Evolutionary conservation across 2,797 vertebrate species (phyloP).

Genomic region (Sebastes matsubarae): DNA sequence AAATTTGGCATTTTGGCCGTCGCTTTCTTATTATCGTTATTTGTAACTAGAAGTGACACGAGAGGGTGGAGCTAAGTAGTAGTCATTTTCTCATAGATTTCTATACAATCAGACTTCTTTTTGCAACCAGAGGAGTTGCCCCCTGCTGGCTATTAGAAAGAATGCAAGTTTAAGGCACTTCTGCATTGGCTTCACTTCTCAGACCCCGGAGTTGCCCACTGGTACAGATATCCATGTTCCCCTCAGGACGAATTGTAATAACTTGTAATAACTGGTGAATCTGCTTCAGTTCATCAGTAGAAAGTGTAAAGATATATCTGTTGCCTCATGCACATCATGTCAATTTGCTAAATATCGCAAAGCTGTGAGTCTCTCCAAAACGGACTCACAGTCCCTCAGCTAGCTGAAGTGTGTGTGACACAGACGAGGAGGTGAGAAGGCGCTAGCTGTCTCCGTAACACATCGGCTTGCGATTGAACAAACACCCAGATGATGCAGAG

Average conservation of each 20-base stretch:
- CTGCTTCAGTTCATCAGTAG: neutral
- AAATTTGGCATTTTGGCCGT: no score
- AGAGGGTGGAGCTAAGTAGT: no score
- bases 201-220: neutral
- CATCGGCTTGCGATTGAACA: neutral
- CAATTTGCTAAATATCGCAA: neutral
- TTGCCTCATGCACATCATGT: neutral
- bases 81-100: no score
- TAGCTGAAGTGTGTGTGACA: conserved; percentile 16
- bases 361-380: neutral
- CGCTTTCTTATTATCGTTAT: no score
- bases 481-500: conserved; percentile 10
- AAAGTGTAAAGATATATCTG: neutral
- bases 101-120: no score
- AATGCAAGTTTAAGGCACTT: no score
- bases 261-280: neutral
- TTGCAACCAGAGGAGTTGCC: no score
- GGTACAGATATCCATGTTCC: neutral
- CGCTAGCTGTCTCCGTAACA: conserved; percentile 38
- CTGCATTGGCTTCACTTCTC: fast-evolving
- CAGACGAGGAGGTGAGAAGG: conserved; percentile 35
- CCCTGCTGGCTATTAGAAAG: no score
- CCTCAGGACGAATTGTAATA: neutral
- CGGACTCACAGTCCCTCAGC: neutral
- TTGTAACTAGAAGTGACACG: no score